A percentile compares a stretch with the other conserved stretches of the same genome.
phyloP scores from a whole-genome alignment of 2,888 invertebrate species.

The Melangyna quadrimaculata region DNA sequence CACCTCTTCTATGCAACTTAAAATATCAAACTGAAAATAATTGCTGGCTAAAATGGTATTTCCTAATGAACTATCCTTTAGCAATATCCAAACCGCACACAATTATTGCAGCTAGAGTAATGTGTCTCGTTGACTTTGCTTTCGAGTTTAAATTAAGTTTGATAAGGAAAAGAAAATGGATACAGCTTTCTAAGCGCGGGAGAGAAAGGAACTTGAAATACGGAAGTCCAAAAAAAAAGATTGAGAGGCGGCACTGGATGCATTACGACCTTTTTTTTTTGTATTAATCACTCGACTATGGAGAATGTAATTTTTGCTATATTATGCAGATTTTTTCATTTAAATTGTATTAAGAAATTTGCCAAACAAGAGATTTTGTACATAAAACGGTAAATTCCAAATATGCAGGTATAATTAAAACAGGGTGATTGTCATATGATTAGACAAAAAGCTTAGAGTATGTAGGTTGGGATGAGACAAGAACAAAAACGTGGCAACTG shows the following conservation, averaged over 20 bases:
- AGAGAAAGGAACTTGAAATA: constrained; percentile 29
- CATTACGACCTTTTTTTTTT: neutral
- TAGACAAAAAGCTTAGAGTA: no score
- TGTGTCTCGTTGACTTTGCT: neutral
- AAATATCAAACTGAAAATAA: neutral
- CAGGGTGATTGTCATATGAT: no score
- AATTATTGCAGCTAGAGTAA: neutral
- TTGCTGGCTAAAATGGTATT: neutral
- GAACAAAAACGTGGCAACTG: no score
- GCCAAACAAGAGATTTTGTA: no score
- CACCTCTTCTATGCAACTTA: neutral
- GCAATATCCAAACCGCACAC: neutral
- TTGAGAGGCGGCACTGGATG: constrained; percentile 20
- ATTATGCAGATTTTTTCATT: neutral
- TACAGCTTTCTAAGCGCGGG: neutral
- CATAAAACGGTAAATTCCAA: no score
- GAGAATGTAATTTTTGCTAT: neutral
- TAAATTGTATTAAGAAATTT: no score
- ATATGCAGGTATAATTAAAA: no score
- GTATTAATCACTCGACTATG: constrained; percentile 16
- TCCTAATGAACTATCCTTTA: neutral
- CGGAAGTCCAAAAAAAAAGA: constrained; percentile 28
- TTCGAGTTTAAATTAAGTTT: neutral
- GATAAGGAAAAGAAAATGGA: constrained; percentile 23
- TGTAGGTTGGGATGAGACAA: no score